Percentiles rank a stretch among this genome's conserved stretches.
phyloP scores from a whole-genome alignment of 23 tunicate genomes.

The Styela plicata region DNA sequence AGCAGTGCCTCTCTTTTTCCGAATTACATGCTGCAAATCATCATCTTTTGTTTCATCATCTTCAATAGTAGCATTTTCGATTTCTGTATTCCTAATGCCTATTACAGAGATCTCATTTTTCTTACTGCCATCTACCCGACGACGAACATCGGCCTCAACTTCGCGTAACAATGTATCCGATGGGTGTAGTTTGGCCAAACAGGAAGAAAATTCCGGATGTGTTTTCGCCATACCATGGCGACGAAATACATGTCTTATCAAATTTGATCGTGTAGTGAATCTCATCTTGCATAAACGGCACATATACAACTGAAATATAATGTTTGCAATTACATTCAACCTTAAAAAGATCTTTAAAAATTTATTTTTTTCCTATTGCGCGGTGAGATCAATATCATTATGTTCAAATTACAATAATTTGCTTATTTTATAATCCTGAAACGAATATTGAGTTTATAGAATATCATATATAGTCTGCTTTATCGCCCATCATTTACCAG shows the following conservation, averaged over 20 bases:
- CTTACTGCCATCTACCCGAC: slow-evolving; percentile 7
- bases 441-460: no score
- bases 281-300: slow-evolving; percentile 73
- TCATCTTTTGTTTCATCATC: background rate
- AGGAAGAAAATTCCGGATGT: slow-evolving; percentile 29
- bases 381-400: no score
- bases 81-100: background rate
- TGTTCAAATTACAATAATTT: no score
- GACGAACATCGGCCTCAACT: slow-evolving; percentile 34
- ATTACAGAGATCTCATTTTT: background rate
- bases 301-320: slow-evolving; percentile 80
- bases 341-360: no score
- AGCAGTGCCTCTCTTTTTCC: background rate
- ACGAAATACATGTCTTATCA: slow-evolving; percentile 89
- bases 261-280: slow-evolving; percentile 88
- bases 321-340: no score
- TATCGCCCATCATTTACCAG: no score
- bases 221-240: slow-evolving; percentile 61
- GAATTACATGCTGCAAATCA: background rate
- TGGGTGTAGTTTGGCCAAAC: slow-evolving; percentile 26
- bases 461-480: no score
- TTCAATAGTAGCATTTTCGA: background rate
- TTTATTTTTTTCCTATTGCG: no score
- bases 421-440: no score
- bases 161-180: slow-evolving; percentile 26